Percentiles rank a stretch among this genome's conserved stretches.
Conservation (phyloP, 1,140 invertebrate species). For the Aphis craccivora region DNA sequence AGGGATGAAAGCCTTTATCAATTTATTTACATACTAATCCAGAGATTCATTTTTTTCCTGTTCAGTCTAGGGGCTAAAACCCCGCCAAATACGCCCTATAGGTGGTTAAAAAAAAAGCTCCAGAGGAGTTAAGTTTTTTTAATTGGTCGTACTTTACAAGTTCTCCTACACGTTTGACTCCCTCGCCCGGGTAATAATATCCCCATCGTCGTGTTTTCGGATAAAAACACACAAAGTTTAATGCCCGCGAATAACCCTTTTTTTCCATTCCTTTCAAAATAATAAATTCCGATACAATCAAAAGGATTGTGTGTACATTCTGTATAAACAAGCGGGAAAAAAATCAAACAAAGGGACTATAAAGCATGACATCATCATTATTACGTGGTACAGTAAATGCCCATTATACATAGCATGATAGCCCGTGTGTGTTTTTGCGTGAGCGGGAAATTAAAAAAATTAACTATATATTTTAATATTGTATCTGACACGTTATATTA, state of each 20-base stretch:
- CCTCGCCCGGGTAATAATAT: background rate
- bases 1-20: constrained; percentile 55
- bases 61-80: constrained; percentile 25
- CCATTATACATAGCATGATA: background rate
- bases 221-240: constrained; percentile 46
- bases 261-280: constrained; percentile 7
- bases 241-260: constrained; percentile 37
- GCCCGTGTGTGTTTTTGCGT: background rate
- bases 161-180: constrained; percentile 36
- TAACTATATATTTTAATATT: background rate
- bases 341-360: background rate
- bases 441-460: background rate
- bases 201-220: background rate
- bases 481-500: background rate
- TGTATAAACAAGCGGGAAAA: background rate
- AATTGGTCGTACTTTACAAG: constrained; percentile 57
- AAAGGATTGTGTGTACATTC: constrained; percentile 22
- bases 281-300: background rate
- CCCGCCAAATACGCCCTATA: background rate
- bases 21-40: constrained; percentile 57
- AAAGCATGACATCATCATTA: background rate
- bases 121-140: constrained; percentile 48
- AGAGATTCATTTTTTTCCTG: background rate
- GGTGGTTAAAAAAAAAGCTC: background rate
- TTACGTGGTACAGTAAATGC: background rate